Base-by-base conservation (phyloP, 2,113 vertebrate species). In the Larimichthys polyactis region DNA sequence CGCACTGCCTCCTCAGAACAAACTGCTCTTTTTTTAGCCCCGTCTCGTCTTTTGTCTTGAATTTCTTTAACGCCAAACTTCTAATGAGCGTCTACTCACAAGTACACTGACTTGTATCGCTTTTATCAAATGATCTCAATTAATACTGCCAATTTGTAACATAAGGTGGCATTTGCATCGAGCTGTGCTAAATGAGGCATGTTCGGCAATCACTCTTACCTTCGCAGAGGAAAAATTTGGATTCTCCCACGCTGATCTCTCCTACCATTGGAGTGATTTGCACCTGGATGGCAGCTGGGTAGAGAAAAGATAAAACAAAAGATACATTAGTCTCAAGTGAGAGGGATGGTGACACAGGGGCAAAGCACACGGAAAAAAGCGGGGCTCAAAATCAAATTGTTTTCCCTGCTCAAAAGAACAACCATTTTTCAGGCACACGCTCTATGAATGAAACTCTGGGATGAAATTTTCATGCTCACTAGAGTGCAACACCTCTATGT, bases 201-300 rank as follows among this genome's bases (percentile, higher is more conserved):
- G 65, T 71, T 36, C 3, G 0, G 54, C 15, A 52, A 52, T 43
- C 40, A 71, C 93, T 36, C 85, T 90, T 95, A 98, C 98, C 98
- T 96, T 98, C 95, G 16, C 98, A 99, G 84, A 98, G 84, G 96
- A 99, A 99, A 94, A 99, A 99, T 67, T 99, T 99, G 77, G 98
- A 99, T 16, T 99, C 98, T 95, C 98, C 98, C 3, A 99, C 95
- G 59, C 97, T 98, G 95, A 99, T 98, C 91, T 99, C 98, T 60
- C 98, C 98, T 88, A 97, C 96, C 58, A 95, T 87, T n/a, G 98
- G 98, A 79, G 94, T 96, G 69, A 99, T 99, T 90, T 97, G 93
- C 94, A 99, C 98, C 91, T 99, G 97, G 88, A 99, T 96, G 87
- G 97, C 94, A 62, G 95, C 98, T 98, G 93, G 3, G 84, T 70